Evolutionary conservation across 1,140 invertebrate genomes (phyloP).

Genomic region (Apis cerana): DNA sequence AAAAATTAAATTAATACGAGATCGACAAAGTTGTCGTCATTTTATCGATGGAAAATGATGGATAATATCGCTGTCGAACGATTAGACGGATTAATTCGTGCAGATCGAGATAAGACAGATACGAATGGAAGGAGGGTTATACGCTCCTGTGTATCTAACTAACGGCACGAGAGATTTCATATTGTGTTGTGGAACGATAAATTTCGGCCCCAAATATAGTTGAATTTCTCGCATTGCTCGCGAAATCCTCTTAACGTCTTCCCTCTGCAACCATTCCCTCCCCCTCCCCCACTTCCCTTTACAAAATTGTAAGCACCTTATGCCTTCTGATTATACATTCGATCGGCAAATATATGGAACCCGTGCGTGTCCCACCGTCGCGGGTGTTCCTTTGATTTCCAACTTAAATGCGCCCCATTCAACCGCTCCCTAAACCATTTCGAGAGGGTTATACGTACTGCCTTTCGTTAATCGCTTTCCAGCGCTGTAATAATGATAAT

Average conservation of each 20-base stretch:
- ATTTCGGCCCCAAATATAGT: constrained; percentile 31
- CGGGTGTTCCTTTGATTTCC: constrained; percentile 21
- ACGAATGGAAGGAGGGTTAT: constrained; percentile 34
- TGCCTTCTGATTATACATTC: constrained; percentile 57
- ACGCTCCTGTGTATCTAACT: constrained; percentile 2
- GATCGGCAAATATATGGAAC: constrained; percentile 27
- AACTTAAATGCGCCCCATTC: neutral
- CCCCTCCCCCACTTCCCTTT: constrained; percentile 17
- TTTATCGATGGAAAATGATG: constrained; percentile 2
- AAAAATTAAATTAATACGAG: neutral
- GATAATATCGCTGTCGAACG: constrained; percentile 34
- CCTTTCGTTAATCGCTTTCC: constrained; percentile 23
- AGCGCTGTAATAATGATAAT: constrained; percentile 11
- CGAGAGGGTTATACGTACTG: neutral
- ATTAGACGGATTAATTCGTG: constrained; percentile 48
- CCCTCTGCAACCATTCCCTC: neutral
- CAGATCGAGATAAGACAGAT: constrained; percentile 44
- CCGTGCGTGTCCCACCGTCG: neutral
- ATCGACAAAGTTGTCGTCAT: neutral
- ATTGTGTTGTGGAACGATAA: constrained; percentile 50
- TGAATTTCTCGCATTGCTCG: constrained; percentile 29
- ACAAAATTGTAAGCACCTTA: constrained; percentile 52
- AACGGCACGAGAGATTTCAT: constrained; percentile 48
- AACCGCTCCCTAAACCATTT: neutral
- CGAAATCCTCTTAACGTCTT: constrained; percentile 42